Conservation (phyloP, 2,113 vertebrate species). For the Leptocoma aspasia region DNA sequence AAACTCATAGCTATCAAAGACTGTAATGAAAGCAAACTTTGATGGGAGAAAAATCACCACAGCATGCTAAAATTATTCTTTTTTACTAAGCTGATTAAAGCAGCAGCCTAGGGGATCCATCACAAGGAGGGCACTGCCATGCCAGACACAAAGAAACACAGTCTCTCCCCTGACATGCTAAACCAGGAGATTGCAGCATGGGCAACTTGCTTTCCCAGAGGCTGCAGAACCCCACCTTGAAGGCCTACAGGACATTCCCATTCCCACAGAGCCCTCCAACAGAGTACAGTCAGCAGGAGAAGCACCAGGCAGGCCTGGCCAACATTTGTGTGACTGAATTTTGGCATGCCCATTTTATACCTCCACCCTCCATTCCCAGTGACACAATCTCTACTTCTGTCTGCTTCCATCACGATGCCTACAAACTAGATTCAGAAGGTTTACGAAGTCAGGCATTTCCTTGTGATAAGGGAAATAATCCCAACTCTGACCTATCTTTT, state of each 20-base stretch:
- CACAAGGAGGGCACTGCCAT: neutral
- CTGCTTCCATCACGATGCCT: neutral
- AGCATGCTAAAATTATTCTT: neutral
- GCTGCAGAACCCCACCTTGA: neutral
- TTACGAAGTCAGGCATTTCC: neutral
- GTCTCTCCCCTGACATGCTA: neutral
- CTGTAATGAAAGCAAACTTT: constrained; percentile 27
- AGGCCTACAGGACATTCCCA: neutral
- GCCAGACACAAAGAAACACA: neutral
- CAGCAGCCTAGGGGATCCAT: neutral
- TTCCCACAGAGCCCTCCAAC: neutral
- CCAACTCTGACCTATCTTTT: neutral
- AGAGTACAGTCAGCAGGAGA: neutral
- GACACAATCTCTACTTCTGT: neutral
- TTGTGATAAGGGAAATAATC: neutral
- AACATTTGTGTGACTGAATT: neutral
- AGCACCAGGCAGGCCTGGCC: neutral
- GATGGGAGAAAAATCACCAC: constrained; percentile 26
- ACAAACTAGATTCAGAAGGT: neutral
- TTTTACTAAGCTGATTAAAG: neutral
- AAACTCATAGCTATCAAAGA: constrained; percentile 45
- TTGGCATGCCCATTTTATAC: neutral
- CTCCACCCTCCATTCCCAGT: neutral
- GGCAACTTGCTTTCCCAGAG: neutral
- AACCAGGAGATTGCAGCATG: neutral